Percentiles rank a stretch among this genome's conserved stretches.
phyloP scores from a whole-genome alignment of 2,888 invertebrate genomes.

The Caenorhabditis sp. region DNA sequence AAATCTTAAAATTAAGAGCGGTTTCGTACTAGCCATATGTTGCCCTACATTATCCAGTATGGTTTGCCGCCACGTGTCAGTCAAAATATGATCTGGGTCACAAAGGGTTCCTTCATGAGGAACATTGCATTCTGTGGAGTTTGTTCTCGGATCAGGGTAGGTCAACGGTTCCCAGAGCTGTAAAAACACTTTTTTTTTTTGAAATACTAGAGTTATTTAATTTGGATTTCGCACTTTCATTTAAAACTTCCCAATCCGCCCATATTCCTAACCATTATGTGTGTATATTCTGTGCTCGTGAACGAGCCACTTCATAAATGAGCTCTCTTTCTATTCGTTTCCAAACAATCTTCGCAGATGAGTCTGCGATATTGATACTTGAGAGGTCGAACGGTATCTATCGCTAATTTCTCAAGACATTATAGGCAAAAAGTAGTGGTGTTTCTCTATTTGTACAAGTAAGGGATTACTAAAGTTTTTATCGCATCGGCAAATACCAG shows the following conservation, averaged over 20 bases:
- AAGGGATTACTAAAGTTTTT: slow-evolving; percentile 15
- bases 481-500: slow-evolving; percentile 44
- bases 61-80: slow-evolving; percentile 80
- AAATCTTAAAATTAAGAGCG: too few relatives aligned
- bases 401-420: slow-evolving; percentile 11
- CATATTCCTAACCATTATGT: slow-evolving; percentile 9
- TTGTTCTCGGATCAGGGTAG: slow-evolving; percentile 80
- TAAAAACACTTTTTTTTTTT: background rate
- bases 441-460: slow-evolving; percentile 47
- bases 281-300: slow-evolving; percentile 25
- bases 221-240: too few relatives aligned
- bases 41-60: slow-evolving; percentile 77
- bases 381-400: background rate
- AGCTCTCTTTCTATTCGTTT: slow-evolving; percentile 39
- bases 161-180: slow-evolving; percentile 75
- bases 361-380: slow-evolving; percentile 1
- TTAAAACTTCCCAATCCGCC: background rate
- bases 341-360: slow-evolving; percentile 40
- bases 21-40: slow-evolving; percentile 76
- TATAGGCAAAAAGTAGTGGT: background rate
- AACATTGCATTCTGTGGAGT: slow-evolving; percentile 73
- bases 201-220: too few relatives aligned
- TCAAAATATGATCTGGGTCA: slow-evolving; percentile 82
- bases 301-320: slow-evolving; percentile 57
- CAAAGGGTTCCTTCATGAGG: slow-evolving; percentile 77